A percentile compares a stretch with the other conserved stretches of the same genome.
phyloP scores from a whole-genome alignment of 1,140 invertebrate genomes.

The Drosophila micromelanica region DNA sequence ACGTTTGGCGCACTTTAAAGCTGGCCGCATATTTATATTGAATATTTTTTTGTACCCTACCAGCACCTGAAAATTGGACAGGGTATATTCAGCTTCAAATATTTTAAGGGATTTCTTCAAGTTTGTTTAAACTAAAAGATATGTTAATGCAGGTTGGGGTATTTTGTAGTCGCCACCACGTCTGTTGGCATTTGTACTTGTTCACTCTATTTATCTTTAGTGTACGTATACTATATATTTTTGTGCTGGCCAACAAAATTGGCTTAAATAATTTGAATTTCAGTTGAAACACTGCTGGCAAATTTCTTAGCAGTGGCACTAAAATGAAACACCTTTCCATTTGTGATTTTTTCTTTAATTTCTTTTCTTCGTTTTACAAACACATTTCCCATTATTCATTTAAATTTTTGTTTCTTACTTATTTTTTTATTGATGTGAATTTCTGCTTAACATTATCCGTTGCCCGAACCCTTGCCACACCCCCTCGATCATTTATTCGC shows the following conservation, averaged over 20 bases:
- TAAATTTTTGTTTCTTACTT: conserved; percentile 17
- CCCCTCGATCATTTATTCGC: conserved; percentile 19
- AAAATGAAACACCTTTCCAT: conserved; percentile 77
- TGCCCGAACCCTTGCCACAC: conserved; percentile 9
- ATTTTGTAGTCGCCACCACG: conserved; percentile 4
- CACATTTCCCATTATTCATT: conserved; percentile 36
- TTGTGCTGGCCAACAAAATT: conserved; percentile 34
- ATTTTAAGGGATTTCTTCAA: no score
- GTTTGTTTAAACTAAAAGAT: no score
- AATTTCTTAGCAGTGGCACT: conserved; percentile 55
- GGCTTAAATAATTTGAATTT: conserved; percentile 65
- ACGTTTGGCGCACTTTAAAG: conserved; percentile 66
- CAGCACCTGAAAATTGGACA: not conserved
- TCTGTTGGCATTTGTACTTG: conserved; percentile 8
- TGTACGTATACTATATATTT: conserved; percentile 31
- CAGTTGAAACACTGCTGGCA: conserved; percentile 62
- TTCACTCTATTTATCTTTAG: conserved; percentile 28
- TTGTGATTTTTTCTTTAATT: conserved; percentile 8
- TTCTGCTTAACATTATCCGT: conserved; percentile 6
- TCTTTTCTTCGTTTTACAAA: conserved; percentile 18
- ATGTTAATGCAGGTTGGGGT: conserved; percentile 11
- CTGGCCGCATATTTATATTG: conserved; percentile 52
- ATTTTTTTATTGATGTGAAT: conserved; percentile 33
- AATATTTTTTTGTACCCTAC: conserved; percentile 36
- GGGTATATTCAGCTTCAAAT: not conserved